Conservation (phyloP, 2,113 vertebrate species). For the Ptychochromis oligacanthus region DNA sequence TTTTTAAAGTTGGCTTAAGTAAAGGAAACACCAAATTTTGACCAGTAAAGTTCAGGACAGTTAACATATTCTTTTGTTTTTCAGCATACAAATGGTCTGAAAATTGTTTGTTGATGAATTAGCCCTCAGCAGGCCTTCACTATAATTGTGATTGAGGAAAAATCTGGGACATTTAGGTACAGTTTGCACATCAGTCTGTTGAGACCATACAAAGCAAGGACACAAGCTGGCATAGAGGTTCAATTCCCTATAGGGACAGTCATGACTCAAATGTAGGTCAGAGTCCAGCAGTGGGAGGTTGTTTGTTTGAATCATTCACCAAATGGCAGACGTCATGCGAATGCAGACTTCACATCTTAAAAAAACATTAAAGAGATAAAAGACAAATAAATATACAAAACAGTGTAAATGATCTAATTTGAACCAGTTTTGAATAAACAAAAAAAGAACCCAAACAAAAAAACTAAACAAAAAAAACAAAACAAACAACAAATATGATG, state of each 20-base stretch:
- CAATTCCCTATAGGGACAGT: not conserved
- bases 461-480: not conserved
- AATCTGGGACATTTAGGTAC: not conserved
- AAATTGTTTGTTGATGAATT: not conserved
- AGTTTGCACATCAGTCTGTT: not conserved
- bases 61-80: too few species aligned
- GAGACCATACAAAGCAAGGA: not conserved
- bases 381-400: too few species aligned
- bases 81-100: not conserved
- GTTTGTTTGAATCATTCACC: not conserved
- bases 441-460: too few species aligned
- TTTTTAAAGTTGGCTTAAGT: too few species aligned
- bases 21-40: not conserved
- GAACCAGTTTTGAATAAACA: too few species aligned
- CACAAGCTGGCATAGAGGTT: not conserved
- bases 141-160: not conserved
- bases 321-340: not conserved
- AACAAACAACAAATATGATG: not conserved
- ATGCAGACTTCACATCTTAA: not conserved
- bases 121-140: not conserved
- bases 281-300: not conserved
- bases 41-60: not conserved
- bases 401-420: not conserved
- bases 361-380: too few species aligned
- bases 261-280: constrained; percentile 1